Base-by-base conservation (phyloP, 2,113 vertebrate species). In the Tachycineta bicolor region DNA sequence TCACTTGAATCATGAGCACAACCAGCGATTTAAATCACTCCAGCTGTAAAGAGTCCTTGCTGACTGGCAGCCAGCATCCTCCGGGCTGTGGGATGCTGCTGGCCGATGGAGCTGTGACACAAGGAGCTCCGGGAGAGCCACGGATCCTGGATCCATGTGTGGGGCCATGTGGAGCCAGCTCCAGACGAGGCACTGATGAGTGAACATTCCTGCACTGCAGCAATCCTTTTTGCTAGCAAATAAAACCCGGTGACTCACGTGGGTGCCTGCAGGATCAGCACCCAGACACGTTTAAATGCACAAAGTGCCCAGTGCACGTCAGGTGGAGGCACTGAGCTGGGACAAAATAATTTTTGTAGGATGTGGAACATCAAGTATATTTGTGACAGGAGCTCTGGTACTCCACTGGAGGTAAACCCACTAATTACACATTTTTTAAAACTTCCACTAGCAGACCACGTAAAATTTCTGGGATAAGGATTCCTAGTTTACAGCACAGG, bases 71-170 rank as follows among this genome's bases (percentile, higher is more conserved):
- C 22, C 77, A 63, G 90, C 55, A 37, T 23, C 1, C 3, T 21
- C 3, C 1, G 1, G 50, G 84, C 84, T 70, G 55, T 7, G 64
- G 82, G 88, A 44, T 31, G 37, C 1, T 4, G 19, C 39, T 33
- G 90, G 63, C 67, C 29, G 3, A 43, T 2, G 31, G 73, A 87
- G 83, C 39, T 0, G 2, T 0, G 4, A 31, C 87, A 39, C 1
- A 0, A 41, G 0, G 1, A 75, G 71, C 84, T 50, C 76, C 4
- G 6, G 63, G 83, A 80, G 10, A 78, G n/a, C 22, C 55, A 14
- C 2, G 0, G 41, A 8, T 4, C 33, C 29, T 4, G 5, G 65
- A 31, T 44, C n/a, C 5, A 0, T 0, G 4, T 37, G 33, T 13
- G 47, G 58, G 25, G 52, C 34, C 15, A 2, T 0, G 2, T 2